Conservation (phyloP, 2,113 vertebrate species). For the Alouatta palliata region DNA sequence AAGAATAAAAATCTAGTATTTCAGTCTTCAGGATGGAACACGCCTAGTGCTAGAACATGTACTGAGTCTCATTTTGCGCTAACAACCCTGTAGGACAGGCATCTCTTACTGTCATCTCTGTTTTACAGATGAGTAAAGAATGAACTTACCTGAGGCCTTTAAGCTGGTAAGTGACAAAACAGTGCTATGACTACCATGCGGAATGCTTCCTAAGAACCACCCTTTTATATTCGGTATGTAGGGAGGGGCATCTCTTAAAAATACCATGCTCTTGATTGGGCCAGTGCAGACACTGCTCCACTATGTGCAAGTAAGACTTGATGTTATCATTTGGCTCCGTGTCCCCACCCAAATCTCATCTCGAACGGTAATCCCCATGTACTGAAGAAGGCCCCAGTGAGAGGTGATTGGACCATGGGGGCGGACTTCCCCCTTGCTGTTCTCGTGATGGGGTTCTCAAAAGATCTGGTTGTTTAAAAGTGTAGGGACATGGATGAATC, state of each 20-base stretch:
- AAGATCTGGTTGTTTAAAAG: no score
- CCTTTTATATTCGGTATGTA: not conserved
- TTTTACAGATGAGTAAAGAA: not conserved
- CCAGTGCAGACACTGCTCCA: not conserved
- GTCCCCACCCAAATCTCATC: no score
- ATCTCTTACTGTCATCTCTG: no score
- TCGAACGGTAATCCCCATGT: no score
- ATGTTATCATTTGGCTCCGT: no score
- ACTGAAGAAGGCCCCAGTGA: no score
- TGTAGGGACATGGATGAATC: no score
- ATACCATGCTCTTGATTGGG: not conserved
- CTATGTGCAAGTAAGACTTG: not conserved
- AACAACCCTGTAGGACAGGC: not conserved
- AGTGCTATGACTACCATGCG: no score
- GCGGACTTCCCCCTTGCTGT: no score
- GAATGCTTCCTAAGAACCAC: not conserved
- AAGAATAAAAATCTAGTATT: not conserved
- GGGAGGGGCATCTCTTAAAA: not conserved
- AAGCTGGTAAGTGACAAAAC: not conserved
- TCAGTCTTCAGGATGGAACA: not conserved
- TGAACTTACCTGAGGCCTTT: fast-evolving
- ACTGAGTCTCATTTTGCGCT: not conserved
- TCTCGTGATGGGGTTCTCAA: no score
- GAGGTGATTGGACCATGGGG: no score
- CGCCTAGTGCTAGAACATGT: not conserved